phyloP scores from a whole-genome alignment of 2,113 vertebrate genomes.

The Megaleporinus macrocephalus region DNA sequence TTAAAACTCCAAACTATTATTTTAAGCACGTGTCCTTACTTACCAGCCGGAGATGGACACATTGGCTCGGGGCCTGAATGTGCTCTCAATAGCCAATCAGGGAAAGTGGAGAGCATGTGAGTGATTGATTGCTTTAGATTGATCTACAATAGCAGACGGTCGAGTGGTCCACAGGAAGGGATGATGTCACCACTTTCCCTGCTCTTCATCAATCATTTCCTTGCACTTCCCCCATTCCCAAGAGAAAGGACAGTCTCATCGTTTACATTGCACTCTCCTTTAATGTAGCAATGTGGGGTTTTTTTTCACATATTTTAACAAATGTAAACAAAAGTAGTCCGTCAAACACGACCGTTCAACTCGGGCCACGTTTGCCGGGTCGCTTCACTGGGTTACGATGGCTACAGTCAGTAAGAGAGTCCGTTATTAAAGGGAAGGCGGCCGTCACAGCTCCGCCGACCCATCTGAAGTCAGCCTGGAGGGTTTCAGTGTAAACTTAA shows the following conservation, averaged over 20 bases:
- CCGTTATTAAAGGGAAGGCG: background rate
- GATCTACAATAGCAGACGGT: background rate
- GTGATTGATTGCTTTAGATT: background rate
- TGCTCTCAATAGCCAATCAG: conserved; percentile 9
- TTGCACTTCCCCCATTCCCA: background rate
- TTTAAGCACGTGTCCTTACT: background rate
- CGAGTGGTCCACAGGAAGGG: background rate
- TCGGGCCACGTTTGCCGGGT: background rate
- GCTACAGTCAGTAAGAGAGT: conserved; percentile 16
- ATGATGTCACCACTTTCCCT: conserved; percentile 30
- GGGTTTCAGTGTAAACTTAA: conserved; percentile 18
- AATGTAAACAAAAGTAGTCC: conserved; percentile 56
- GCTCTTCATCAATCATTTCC: background rate
- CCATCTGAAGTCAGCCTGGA: background rate
- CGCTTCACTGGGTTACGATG: conserved; percentile 7
- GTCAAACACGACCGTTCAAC: conserved; percentile 11
- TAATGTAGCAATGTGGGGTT: conserved; percentile 44
- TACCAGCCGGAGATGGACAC: background rate
- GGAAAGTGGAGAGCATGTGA: conserved; percentile 4
- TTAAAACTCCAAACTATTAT: background rate
- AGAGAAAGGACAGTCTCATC: conserved; percentile 21
- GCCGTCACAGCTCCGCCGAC: background rate
- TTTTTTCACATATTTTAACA: conserved; percentile 49
- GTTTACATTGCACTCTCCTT: conserved; percentile 35
- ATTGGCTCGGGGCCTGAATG: background rate